Percentiles rank a stretch among this genome's conserved stretches.
Evolutionary conservation across 2,888 invertebrate genomes (phyloP).

Genomic region (Liopterus haemorrhoidalis): DNA sequence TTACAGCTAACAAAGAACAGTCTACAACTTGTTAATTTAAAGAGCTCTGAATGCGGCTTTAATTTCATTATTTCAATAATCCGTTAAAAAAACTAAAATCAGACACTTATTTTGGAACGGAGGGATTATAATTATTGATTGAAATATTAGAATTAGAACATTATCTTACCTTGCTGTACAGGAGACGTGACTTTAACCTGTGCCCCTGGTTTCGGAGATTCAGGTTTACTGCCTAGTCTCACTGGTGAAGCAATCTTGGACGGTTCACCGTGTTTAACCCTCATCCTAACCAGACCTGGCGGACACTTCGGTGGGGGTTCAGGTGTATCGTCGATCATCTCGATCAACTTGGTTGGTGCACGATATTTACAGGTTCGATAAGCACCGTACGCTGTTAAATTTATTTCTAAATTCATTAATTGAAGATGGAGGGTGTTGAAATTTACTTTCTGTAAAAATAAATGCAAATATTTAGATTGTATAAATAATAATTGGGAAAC

Average conservation of each 20-base stretch:
- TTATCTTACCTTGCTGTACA: constrained; percentile 16
- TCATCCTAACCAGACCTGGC: constrained; percentile 59
- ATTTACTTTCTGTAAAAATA: constrained; percentile 56
- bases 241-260: constrained; percentile 16
- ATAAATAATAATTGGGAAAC: background rate
- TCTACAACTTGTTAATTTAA: too few relatives aligned
- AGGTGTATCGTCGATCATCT: constrained; percentile 58
- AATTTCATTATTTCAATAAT: too few relatives aligned
- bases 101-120: too few relatives aligned
- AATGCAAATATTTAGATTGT: constrained; percentile 1
- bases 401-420: constrained; percentile 60
- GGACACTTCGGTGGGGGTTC: constrained; percentile 59
- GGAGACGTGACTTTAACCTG: constrained; percentile 13
- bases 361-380: constrained; percentile 73
- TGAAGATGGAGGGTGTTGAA: constrained; percentile 59
- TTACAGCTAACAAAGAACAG: too few relatives aligned
- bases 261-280: constrained; percentile 48
- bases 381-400: constrained; percentile 74
- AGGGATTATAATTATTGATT: too few relatives aligned
- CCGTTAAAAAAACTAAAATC: too few relatives aligned
- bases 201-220: background rate
- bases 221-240: constrained; percentile 6
- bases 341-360: constrained; percentile 64
- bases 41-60: too few relatives aligned
- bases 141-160: too few relatives aligned